Evolutionary conservation across 2,113 vertebrate genomes (phyloP), one percentile per base, ranked within the genome.

Genomic region (Apus apus): DNA sequence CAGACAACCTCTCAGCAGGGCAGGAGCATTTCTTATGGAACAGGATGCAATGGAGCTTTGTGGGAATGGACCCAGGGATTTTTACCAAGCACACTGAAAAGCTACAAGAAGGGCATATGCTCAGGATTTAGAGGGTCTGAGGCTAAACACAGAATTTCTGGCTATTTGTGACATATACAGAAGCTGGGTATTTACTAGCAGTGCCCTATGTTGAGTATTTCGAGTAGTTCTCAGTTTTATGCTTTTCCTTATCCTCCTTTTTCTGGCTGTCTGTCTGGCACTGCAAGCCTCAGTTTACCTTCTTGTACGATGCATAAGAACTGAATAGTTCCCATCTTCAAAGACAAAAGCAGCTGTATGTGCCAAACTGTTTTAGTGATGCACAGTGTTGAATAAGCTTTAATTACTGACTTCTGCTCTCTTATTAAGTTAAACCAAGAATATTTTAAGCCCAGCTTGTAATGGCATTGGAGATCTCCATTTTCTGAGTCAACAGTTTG

Each of bases 401-500:
- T 61, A 94, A 91, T 95, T 87, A 84, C 53, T 15, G 20, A n/a
- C 48, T 78, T 83, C 85, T 89, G 48, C 18, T 79, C 50, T 87
- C 58, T 61, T 90, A 14, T 36, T 46, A 65, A 61, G 26, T 75
- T 71, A 89, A 96, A 56, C 66, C 84, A 91, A 58, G 71, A 51
- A 67, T 58, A 91, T 58, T 83, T 91, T 79, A 91, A 94, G 46
- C 53, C 48, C 36, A 57, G 48, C 48, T 51, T 70, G 53, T 71
- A 91, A 78, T 50, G 77, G 32, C 30, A 25, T 12, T 51, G 67
- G 46, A 94, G 56, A 88, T 51, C 60, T 93, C 84, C n/a, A 66
- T 91, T 91, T 89, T 75, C 87, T 57, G 71, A 75, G 71, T 71
- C 80, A 86, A 72, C 48, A 79, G 57, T 75, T 79, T 89, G 76